Evolutionary conservation across 2,113 vertebrate genomes (phyloP).

Genomic region (Cairina moschata): DNA sequence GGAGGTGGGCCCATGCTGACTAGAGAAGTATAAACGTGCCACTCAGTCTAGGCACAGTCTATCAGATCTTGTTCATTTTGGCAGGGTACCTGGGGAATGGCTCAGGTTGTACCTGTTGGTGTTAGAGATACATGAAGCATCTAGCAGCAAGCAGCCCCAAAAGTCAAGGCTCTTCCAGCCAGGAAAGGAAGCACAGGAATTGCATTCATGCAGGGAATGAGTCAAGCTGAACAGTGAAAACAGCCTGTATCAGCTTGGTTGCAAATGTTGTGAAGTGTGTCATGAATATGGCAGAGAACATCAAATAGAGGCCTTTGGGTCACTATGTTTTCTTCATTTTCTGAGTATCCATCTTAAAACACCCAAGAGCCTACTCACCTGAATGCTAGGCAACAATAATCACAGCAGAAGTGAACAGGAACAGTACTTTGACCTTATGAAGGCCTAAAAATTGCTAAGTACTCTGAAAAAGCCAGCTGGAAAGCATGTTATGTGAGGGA

Average conservation of each 20-base stretch:
- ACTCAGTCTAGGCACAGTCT: accelerated
- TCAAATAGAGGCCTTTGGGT: background rate
- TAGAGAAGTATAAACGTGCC: accelerated
- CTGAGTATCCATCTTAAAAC: background rate
- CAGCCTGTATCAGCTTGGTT: background rate
- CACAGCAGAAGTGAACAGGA: background rate
- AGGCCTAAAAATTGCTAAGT: background rate
- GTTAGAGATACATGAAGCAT: background rate
- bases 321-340: background rate
- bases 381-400: background rate
- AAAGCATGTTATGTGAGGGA: background rate
- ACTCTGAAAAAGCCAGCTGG: background rate
- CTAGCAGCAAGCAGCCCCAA: background rate
- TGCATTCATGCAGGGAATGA: background rate
- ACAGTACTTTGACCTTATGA: background rate
- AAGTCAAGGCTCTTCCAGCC: background rate
- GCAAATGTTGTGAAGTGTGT: background rate
- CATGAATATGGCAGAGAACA: background rate
- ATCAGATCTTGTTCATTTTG: background rate
- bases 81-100: background rate
- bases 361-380: background rate
- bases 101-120: background rate
- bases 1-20: background rate
- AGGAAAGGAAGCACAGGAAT: background rate
- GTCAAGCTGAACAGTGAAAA: background rate